Percentiles rank a stretch among this genome's conserved stretches.
phyloP scores from a whole-genome alignment of 1,140 invertebrate species.

The Hyphantria cunea region DNA sequence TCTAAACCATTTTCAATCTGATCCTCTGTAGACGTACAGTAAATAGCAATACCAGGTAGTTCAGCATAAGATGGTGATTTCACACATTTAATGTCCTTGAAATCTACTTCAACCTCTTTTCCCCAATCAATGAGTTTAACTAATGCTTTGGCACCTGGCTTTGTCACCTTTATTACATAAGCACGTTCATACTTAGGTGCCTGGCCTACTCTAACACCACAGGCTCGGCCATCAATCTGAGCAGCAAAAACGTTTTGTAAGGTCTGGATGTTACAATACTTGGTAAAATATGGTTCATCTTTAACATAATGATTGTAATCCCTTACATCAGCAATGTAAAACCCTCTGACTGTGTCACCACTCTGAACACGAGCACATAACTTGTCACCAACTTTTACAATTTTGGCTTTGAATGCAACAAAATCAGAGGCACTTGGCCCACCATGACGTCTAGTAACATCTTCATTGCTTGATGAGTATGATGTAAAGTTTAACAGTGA shows the following conservation, averaged over 20 bases:
- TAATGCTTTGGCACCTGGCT: not conserved
- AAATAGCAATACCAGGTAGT: slow-evolving; percentile 6
- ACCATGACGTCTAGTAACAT: slow-evolving; percentile 9
- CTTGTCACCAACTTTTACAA: slow-evolving; percentile 16
- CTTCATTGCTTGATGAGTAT: slow-evolving; percentile 3
- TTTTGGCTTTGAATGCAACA: slow-evolving; percentile 19
- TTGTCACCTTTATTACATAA: not conserved
- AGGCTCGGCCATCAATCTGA: not conserved
- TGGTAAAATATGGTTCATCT: slow-evolving; percentile 6
- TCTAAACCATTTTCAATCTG: not conserved
- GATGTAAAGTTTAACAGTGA: slow-evolving; percentile 24
- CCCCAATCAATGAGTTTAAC: slow-evolving; percentile 10
- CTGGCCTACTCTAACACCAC: not conserved
- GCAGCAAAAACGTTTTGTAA: not conserved
- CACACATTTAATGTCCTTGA: not conserved
- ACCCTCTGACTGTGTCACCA: slow-evolving; percentile 22
- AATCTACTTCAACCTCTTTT: not conserved
- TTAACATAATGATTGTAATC: slow-evolving; percentile 23
- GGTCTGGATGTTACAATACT: not conserved
- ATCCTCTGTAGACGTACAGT: not conserved
- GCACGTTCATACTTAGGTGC: slow-evolving; percentile 7
- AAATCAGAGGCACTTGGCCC: not conserved
- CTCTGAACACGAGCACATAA: slow-evolving; percentile 29
- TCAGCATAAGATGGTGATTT: not conserved
- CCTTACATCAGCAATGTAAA: slow-evolving; percentile 28